A percentile compares a stretch with the other conserved stretches of the same genome.
These are phyloP conservation scores for Halichoeres trimaculatus DNA, from an alignment of 2,113 vertebrate species.

Conservation along the genomic window DNA sequence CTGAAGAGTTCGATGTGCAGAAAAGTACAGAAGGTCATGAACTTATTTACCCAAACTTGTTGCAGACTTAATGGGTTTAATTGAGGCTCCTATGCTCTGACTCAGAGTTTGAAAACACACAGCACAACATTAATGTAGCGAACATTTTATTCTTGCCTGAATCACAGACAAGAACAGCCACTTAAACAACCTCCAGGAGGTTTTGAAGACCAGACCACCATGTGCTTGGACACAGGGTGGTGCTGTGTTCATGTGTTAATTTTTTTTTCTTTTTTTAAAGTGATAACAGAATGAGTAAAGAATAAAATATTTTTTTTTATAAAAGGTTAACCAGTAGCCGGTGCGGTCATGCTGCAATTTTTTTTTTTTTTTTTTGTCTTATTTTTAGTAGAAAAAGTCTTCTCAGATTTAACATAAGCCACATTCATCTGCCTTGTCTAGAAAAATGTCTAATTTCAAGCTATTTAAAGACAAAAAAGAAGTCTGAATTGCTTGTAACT, in stretches of 20 bases:
- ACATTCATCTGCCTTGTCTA: no score
- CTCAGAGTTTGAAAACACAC: not conserved
- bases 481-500: no score
- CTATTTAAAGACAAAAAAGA: no score
- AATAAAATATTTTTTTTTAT: no score
- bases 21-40: constrained; percentile 3
- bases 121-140: not conserved
- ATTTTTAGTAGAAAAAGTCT: no score
- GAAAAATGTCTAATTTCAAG: no score
- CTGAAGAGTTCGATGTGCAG: constrained; percentile 21
- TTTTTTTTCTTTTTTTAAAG: no score
- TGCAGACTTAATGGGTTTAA: constrained; percentile 29
- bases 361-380: no score
- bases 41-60: constrained; percentile 27
- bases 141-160: not conserved
- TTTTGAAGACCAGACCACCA: not conserved
- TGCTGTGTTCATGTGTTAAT: not conserved
- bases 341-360: no score
- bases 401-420: no score
- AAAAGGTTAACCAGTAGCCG: no score
- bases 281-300: no score
- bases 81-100: constrained; percentile 12
- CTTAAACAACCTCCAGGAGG: not conserved
- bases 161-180: not conserved
- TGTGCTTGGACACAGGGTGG: not conserved